Evolutionary conservation across 2,888 invertebrate species (phyloP).

Genomic region (Syritta pipiens): DNA sequence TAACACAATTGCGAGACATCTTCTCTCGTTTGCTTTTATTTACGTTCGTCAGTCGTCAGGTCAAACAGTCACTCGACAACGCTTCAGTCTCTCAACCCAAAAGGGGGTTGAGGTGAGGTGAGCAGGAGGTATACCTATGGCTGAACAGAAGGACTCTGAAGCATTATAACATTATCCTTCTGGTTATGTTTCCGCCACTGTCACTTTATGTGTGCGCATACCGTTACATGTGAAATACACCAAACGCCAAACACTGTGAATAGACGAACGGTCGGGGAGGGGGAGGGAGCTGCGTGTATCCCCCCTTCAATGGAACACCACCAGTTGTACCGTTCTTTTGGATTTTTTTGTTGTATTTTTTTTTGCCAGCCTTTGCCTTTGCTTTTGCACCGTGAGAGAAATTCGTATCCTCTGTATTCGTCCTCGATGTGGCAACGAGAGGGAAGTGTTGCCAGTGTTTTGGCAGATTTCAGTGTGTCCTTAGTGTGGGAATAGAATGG

Average conservation of each 20-base stretch:
- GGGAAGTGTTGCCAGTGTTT: too few relatives aligned
- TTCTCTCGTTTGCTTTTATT: slow-evolving; percentile 60
- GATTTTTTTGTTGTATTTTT: background rate
- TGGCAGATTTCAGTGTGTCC: too few relatives aligned
- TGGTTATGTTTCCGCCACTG: slow-evolving; percentile 79
- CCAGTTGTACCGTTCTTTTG: slow-evolving; percentile 14
- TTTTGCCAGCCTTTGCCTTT: background rate
- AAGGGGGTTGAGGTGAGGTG: slow-evolving; percentile 2
- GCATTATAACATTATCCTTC: slow-evolving; percentile 79
- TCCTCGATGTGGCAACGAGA: slow-evolving; percentile 27
- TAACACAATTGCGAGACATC: slow-evolving; percentile 17
- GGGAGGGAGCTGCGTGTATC: slow-evolving; percentile 23
- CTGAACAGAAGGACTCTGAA: slow-evolving; percentile 74
- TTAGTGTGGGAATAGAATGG: too few relatives aligned
- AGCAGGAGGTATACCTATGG: slow-evolving; percentile 16
- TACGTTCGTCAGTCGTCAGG: slow-evolving; percentile 55
- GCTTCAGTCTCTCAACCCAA: slow-evolving; percentile 2
- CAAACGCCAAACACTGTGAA: slow-evolving; percentile 38
- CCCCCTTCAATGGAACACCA: slow-evolving; percentile 38
- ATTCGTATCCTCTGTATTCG: slow-evolving; percentile 37
- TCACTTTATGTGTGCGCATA: slow-evolving; percentile 70
- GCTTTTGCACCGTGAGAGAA: slow-evolving; percentile 42
- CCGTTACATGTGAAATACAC: slow-evolving; percentile 62
- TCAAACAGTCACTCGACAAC: slow-evolving; percentile 24
- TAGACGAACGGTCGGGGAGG: too few relatives aligned